Conservation (phyloP, 2,888 invertebrate species). For the Acanthosepion pharaonis region DNA sequence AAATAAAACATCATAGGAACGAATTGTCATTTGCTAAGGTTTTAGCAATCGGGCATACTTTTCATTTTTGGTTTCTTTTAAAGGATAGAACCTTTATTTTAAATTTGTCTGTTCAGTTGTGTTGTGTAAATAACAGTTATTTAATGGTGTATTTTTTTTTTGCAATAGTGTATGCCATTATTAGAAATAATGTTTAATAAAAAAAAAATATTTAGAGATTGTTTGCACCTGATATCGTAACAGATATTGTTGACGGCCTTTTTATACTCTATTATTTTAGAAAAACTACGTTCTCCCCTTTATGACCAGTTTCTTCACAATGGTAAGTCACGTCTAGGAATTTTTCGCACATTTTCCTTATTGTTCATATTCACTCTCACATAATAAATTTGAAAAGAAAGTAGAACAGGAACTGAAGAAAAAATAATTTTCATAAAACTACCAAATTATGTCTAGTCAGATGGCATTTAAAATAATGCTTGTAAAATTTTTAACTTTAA, state of each 20-base stretch:
- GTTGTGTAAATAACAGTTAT: no score
- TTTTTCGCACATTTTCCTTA: neutral
- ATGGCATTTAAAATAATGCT: no score
- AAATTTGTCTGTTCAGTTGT: no score
- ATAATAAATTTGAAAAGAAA: neutral
- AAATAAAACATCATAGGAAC: no score
- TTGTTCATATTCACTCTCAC: neutral
- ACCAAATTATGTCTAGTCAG: no score
- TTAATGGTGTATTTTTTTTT: no score
- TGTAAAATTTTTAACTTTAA: neutral
- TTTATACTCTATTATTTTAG: constrained; percentile 12
- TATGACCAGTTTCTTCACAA: constrained; percentile 23
- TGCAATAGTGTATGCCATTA: neutral
- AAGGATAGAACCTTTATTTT: no score
- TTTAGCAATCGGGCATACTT: no score
- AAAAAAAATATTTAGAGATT: neutral
- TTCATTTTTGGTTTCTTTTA: no score
- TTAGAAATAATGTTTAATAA: neutral
- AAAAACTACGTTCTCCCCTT: constrained; percentile 22
- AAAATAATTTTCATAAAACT: neutral
- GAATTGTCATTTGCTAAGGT: no score
- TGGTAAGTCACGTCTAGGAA: neutral
- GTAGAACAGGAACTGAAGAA: neutral
- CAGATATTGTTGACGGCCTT: neutral
- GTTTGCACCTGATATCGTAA: no score